Base-by-base conservation (phyloP, 2,888 invertebrate species). In the Troides aeacus region DNA sequence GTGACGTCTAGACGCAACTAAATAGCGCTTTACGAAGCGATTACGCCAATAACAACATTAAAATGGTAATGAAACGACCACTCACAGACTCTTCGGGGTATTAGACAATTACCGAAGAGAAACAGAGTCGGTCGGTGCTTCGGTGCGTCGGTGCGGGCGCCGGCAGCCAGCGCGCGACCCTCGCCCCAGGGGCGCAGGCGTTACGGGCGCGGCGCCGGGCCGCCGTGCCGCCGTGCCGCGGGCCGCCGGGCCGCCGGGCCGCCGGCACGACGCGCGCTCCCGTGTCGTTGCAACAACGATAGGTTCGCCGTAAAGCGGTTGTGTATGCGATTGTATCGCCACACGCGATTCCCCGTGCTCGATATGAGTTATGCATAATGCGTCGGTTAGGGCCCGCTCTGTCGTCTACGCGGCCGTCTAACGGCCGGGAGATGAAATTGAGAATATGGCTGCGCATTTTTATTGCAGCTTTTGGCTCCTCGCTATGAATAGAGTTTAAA, bases 1-100 rank as follows among this genome's bases (percentile, higher is more conserved):
- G 82, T 84, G 79, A 84, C 83, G 88, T 87, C 89, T 90, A 89
- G 90, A 88, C 90, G 85, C 79, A 84, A 79, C 83, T 83, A 82
- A 87, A 87, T 83, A 81, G 81, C 77, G 83, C 82, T 85, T 85
- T 85, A 85, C 82, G 78, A 81, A 79, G 77, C 82, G 81, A 87
- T 88, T 83, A 84, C 84, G 79, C 79, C 83, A 82, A 83, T 85
- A 86, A 81, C 80, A 78, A 83, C 87, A 86, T 88, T 88, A 82
- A 89, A 87, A 89, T 89, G 89, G 80, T 85, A 89, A 89, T 88
- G 76, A 75, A 81, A 84, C 81, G 81, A 82, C 84, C 81, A 82
- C 73, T 76, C 81, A 81, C 82, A 82, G 81, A 80, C 82, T 83
- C 82, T 72, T 75, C 74, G 79, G 85, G 84, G 84, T 80, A 85